phyloP scores from a whole-genome alignment of 2,113 vertebrate species.

The Gila orcuttii region DNA sequence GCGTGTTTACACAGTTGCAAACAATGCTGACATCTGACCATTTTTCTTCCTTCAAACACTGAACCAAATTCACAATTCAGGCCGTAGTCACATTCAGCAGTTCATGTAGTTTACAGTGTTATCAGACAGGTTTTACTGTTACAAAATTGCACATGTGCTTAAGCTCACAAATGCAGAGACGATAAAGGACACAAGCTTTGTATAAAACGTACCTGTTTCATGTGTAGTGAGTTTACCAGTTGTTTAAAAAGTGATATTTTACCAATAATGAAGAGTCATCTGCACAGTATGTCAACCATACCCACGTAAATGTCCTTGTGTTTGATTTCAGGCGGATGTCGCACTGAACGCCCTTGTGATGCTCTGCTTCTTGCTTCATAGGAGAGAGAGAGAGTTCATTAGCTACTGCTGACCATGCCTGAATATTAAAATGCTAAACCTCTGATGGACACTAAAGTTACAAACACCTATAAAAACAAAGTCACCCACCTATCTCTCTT shows the following conservation, averaged over 20 bases:
- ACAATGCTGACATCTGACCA: too few species aligned
- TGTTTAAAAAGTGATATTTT: background rate
- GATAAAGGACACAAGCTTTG: background rate
- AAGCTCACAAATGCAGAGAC: background rate
- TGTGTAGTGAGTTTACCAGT: background rate
- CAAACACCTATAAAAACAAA: background rate
- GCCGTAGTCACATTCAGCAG: background rate
- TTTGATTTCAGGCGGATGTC: constrained; percentile 43
- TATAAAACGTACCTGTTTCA: background rate
- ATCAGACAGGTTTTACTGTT: background rate
- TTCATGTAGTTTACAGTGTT: background rate
- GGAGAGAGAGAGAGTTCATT: constrained; percentile 24
- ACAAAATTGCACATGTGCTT: background rate
- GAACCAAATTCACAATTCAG: background rate
- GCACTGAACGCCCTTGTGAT: background rate
- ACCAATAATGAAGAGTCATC: background rate
- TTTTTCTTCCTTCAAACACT: background rate
- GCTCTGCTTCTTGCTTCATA: constrained; percentile 32
- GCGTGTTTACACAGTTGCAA: too few species aligned
- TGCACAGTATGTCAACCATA: background rate
- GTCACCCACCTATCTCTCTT: background rate
- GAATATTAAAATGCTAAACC: constrained; percentile 33
- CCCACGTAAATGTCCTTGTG: background rate
- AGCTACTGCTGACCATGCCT: constrained; percentile 11
- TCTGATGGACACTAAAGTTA: background rate